Evolutionary conservation across 2,888 invertebrate genomes (phyloP), one percentile per base, ranked within the genome.

Genomic region (Rotaria magnacalcarata): DNA sequence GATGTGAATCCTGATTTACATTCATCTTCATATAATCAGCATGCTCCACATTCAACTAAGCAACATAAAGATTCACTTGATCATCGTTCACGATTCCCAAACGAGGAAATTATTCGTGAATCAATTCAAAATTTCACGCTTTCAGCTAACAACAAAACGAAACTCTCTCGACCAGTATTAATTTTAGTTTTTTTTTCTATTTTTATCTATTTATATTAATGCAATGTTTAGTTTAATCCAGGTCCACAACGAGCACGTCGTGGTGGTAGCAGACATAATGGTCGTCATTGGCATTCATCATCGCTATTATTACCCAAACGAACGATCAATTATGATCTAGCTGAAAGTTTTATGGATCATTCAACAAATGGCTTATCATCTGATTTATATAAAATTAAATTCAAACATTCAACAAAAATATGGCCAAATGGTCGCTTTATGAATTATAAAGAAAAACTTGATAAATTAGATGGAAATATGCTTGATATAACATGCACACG

Each of bases 261-360:
- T 67, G 67, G 67, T 34, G 56, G 56, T 56, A 34, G 34, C 34
- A 34, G 27, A 0, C 7, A 0, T 10, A 34, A 5, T 34, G 19
- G 19, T 34, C 6, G 19, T 34, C 34, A 19, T 67, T 2, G 67
- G 7, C 4, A 34, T 19, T 34, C 67, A 27, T 67, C 67, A 67
- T 19, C 19, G n/a, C 34, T 34, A 34, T 67, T 6, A 67, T 41
- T 67, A 67, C 67, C 67, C 6, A 67, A 67, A 67, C 67, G 67
- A 67, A 27, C 41, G 5, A 67, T 80, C 14, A 80, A 47, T 80
- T 80, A 80, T 80, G 43, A 43, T 24, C 19, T 80, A 80, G 80
- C 80, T 14, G 80, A 80, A 80, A 80, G 47, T 47, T 80, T 80
- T 80, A 24, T 80, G 10, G 80, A 80, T 80, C 80, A 80, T 80